Evolutionary conservation across 2,888 invertebrate species (phyloP).

Genomic region (Cataglyphis rosenhaueri): DNA sequence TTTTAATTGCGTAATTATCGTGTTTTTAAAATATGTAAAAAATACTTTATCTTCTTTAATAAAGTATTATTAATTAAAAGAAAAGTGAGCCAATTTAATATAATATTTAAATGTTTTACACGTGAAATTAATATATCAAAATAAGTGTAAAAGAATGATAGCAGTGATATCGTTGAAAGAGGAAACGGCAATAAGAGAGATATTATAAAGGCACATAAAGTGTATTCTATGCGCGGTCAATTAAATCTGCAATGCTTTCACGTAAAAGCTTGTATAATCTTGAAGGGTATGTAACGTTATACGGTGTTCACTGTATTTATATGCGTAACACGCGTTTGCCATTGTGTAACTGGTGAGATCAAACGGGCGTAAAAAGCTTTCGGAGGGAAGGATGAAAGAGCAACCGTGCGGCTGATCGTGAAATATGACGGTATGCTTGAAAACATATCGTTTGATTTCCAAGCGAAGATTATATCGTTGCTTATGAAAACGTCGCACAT

Average conservation of each 20-base stretch:
- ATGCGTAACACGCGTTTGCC: conserved; percentile 8
- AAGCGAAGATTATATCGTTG: conserved; percentile 4
- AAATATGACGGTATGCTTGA: conserved; percentile 36
- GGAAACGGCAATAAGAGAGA: conserved; percentile 10
- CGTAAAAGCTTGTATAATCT: conserved; percentile 40
- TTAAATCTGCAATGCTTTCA: conserved; percentile 34
- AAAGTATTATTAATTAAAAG: background rate
- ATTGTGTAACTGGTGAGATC: conserved; percentile 44
- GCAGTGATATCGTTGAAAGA: conserved; percentile 7
- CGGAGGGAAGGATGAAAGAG: conserved; percentile 36
- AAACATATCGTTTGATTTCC: conserved; percentile 43
- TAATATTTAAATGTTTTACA: background rate
- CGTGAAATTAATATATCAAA: background rate
- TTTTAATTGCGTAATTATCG: background rate
- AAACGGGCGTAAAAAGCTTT: conserved; percentile 49
- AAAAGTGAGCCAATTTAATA: background rate
- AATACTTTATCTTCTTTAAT: background rate
- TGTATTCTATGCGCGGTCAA: conserved; percentile 13
- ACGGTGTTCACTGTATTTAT: conserved; percentile 3
- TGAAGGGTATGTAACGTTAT: conserved; percentile 26
- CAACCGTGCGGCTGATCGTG: conserved; percentile 43
- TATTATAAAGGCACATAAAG: background rate
- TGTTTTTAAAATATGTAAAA: background rate
- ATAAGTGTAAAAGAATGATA: background rate
- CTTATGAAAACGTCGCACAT: background rate